Evolutionary conservation across 2,888 invertebrate genomes (phyloP).

Genomic region (Hermaeophaga mercurialis): DNA sequence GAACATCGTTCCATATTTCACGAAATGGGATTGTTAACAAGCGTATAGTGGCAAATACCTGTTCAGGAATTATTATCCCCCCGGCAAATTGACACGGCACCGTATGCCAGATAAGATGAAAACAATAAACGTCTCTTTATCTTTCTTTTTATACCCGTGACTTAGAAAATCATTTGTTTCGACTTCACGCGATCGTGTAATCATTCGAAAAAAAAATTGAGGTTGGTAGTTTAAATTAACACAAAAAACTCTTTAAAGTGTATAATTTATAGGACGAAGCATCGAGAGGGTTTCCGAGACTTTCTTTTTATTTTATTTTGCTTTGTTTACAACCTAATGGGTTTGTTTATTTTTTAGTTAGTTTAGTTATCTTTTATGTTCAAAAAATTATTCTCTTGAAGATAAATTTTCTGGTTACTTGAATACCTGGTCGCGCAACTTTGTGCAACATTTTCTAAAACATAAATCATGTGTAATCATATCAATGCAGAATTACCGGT

Average conservation of each 20-base stretch:
- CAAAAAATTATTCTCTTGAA: too few relatives aligned
- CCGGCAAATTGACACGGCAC: slow-evolving; percentile 13
- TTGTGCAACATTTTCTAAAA: slow-evolving; percentile 13
- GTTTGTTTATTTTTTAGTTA: too few relatives aligned
- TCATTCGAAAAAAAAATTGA: slow-evolving; percentile 8
- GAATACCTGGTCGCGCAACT: neutral
- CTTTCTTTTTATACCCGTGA: slow-evolving; percentile 7
- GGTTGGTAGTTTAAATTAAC: neutral
- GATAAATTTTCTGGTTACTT: neutral
- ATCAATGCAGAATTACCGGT: slow-evolving; percentile 11
- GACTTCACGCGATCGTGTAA: slow-evolving; percentile 9
- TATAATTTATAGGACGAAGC: too few relatives aligned
- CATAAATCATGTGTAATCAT: slow-evolving; percentile 24
- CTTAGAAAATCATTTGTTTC: slow-evolving; percentile 10
- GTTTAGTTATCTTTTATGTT: too few relatives aligned
- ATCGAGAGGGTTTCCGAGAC: too few relatives aligned
- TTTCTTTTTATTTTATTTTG: too few relatives aligned
- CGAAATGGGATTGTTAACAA: slow-evolving; percentile 11
- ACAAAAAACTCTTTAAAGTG: too few relatives aligned
- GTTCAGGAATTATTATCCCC: slow-evolving; percentile 11
- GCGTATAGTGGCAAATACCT: slow-evolving; percentile 7
- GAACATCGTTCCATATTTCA: slow-evolving; percentile 4
- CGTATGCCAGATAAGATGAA: slow-evolving; percentile 7
- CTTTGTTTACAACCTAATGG: too few relatives aligned
- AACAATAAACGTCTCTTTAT: slow-evolving; percentile 11